Base-by-base conservation (phyloP, 2,888 invertebrate genomes). In the Syrista parreyssii region DNA sequence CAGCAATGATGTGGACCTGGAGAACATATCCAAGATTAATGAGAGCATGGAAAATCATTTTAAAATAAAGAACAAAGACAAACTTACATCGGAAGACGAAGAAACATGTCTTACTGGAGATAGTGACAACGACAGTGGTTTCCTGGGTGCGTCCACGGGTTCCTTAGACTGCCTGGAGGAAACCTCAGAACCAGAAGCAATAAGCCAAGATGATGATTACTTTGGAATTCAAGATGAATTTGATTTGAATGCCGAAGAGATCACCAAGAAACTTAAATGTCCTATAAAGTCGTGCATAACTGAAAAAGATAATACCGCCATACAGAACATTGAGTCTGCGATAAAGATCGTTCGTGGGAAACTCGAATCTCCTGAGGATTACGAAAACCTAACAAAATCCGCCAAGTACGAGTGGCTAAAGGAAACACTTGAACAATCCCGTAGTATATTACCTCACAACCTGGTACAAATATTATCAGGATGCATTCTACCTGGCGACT, bases 401-500 rank as follows among this genome's bases (percentile, higher is more conserved):
- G 81, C 83, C 73, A 78, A 80, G 55, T 76, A 77, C 9, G 79
- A 79, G n/a, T 79, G 80, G 75, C 15, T 78, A 1, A 68, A 75
- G 35, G 68, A 79, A 40, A 75, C 40, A 35, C n/a, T 79, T 9
- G 11, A 31, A 4, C 36, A 75, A 73, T 32, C 36, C 11, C 69
- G 32, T 23, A 55, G 75, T 30, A 76, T 80, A 33, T 3, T 80
- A 12, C 84, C 86, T 12, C 40, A 82, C 2, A 73, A 74, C 23
- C 76, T 86, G 35, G 12, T 73, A 9, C 55, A 68, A 1, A 11
- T 84, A 9, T 23, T 76, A 9, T 78, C 81, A 4, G 84, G 81
- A 1, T 1, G 1, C 0, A 23, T 76, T 1, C 31, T 82, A 12
- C 75, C 76, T 0, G 87, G 88, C 0, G 89, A 90, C 71, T 87